Conservation (phyloP, 2,113 vertebrate species). For the Sterrhoptilus dennistouni region DNA sequence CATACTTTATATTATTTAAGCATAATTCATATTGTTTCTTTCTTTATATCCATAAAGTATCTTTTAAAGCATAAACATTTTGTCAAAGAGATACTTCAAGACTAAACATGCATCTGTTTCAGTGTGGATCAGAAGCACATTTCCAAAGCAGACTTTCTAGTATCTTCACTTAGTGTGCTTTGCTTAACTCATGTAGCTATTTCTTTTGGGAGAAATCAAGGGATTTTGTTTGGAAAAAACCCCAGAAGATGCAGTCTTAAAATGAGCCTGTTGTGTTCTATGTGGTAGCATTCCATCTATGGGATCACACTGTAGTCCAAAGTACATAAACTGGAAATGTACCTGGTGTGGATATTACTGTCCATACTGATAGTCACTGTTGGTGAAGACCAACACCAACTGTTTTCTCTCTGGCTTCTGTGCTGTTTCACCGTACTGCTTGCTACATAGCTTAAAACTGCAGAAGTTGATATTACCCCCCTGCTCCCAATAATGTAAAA, state of each 20-base stretch:
- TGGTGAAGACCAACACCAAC: not conserved
- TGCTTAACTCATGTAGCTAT: not conserved
- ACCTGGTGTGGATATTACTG: not conserved
- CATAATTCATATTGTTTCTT: not conserved
- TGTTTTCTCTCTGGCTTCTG: not conserved
- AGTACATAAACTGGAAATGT: not conserved
- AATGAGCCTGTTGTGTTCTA: not conserved
- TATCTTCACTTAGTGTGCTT: not conserved
- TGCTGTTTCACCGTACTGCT: not conserved
- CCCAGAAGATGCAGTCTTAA: not conserved
- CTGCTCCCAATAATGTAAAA: not conserved
- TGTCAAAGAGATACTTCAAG: not conserved
- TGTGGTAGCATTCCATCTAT: not conserved
- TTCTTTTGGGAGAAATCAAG: not conserved
- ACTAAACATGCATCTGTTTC: not conserved
- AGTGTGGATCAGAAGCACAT: not conserved
- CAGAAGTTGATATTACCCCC: not conserved
- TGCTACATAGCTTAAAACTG: not conserved
- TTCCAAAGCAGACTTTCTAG: not conserved
- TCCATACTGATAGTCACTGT: not conserved
- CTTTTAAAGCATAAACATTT: not conserved
- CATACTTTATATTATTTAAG: not conserved
- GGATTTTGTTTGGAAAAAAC: not conserved
- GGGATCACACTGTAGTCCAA: not conserved
- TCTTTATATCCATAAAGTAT: not conserved